Evolutionary conservation across 2,113 vertebrate genomes (phyloP).

Genomic region (Erinaceus europaeus): DNA sequence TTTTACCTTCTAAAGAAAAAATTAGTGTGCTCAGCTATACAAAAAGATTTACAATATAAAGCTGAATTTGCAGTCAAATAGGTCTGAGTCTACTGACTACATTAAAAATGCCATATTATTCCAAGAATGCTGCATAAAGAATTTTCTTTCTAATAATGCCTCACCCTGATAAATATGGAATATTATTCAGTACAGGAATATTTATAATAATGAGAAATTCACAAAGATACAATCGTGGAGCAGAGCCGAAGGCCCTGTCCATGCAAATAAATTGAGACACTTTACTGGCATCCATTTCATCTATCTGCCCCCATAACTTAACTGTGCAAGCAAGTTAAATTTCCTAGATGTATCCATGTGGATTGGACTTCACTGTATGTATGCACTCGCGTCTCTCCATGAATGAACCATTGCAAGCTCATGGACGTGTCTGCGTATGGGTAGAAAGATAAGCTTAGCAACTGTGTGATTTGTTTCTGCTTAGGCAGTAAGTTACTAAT

Average conservation of each 20-base stretch:
- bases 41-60: background rate
- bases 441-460: conserved; percentile 69
- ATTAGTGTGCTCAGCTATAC: background rate
- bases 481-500: conserved; percentile 86
- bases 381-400: background rate
- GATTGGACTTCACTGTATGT: background rate
- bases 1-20: background rate
- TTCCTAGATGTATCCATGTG: background rate
- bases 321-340: background rate
- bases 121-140: background rate
- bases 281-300: background rate
- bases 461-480: conserved; percentile 77
- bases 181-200: background rate
- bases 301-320: background rate
- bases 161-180: background rate
- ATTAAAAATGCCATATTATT: background rate
- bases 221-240: background rate
- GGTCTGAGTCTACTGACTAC: background rate
- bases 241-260: background rate
- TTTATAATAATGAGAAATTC: background rate
- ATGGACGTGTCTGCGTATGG: background rate
- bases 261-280: background rate
- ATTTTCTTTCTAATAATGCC: background rate
- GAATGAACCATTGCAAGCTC: fast-evolving
- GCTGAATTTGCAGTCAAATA: background rate